Evolutionary conservation across 2,797 vertebrate genomes (phyloP).

Genomic region (Bovichtus diacanthus): DNA sequence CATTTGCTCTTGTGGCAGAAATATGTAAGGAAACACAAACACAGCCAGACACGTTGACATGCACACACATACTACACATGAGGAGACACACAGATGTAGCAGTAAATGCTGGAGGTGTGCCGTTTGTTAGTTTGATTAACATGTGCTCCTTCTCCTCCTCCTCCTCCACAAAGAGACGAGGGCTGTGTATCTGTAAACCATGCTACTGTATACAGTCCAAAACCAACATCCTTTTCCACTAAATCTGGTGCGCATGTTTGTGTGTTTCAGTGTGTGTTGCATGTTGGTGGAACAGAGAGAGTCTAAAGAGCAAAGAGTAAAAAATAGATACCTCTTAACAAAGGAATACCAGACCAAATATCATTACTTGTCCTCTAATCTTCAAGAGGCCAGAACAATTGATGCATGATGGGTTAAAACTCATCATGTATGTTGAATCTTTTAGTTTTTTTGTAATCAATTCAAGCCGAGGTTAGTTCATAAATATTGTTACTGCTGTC

Average conservation of each 20-base stretch:
- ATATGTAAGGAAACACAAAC: constrained; percentile 42
- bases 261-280: constrained; percentile 5
- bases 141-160: constrained; percentile 35
- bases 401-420: neutral
- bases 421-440: too few relatives aligned
- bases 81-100: constrained; percentile 2
- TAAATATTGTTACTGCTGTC: neutral
- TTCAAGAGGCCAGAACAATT: neutral
- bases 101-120: constrained; percentile 29
- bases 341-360: constrained; percentile 1
- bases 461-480: neutral
- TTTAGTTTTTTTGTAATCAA: neutral
- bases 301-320: constrained; percentile 11
- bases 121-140: constrained; percentile 47
- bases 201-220: constrained; percentile 59
- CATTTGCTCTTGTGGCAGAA: neutral
- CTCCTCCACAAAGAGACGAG: constrained; percentile 44
- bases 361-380: neutral
- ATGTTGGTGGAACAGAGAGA: neutral
- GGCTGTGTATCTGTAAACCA: constrained; percentile 47
- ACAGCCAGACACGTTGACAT: neutral
- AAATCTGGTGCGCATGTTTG: neutral
- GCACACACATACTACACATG: neutral
- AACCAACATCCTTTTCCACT: constrained; percentile 61
- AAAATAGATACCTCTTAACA: constrained; percentile 17